Evolutionary conservation across 2,888 invertebrate genomes (phyloP).

Genomic region (Cerastis rubricosa): DNA sequence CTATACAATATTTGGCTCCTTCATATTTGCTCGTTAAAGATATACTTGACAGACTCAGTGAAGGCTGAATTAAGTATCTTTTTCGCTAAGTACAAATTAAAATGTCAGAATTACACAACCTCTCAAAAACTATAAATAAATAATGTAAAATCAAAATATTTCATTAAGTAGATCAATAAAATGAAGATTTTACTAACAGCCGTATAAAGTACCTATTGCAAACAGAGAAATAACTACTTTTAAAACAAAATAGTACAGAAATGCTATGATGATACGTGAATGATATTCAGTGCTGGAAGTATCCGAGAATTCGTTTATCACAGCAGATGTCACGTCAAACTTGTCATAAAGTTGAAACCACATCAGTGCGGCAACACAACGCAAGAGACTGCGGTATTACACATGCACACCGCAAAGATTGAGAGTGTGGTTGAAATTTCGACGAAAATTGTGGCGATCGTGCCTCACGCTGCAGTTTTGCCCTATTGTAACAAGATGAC

Average conservation of each 20-base stretch:
- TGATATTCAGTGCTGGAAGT: constrained; percentile 53
- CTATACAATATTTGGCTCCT: neutral
- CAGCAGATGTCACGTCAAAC: constrained; percentile 50
- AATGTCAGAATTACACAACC: constrained; percentile 32
- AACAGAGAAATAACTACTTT: constrained; percentile 65
- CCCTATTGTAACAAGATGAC: constrained; percentile 23
- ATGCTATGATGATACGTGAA: constrained; percentile 52
- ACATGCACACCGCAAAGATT: neutral
- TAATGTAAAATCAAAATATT: constrained; percentile 37
- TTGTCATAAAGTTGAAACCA: constrained; percentile 7
- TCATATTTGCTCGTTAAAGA: constrained; percentile 16
- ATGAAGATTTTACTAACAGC: constrained; percentile 37
- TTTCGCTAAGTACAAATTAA: constrained; percentile 33
- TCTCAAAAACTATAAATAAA: constrained; percentile 33
- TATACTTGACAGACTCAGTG: constrained; percentile 58
- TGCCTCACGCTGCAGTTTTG: neutral
- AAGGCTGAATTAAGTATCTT: constrained; percentile 14
- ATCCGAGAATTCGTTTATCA: constrained; percentile 60
- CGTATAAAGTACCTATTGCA: constrained; percentile 38
- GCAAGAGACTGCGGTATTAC: neutral
- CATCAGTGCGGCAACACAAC: neutral
- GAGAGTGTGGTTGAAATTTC: neutral
- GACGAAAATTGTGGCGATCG: neutral
- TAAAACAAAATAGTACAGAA: constrained; percentile 72
- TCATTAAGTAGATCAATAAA: constrained; percentile 22